These are phyloP conservation scores for Ophioninae sp. DNA, from an alignment of 2,888 invertebrate genomes.

Conservation along the genomic window DNA sequence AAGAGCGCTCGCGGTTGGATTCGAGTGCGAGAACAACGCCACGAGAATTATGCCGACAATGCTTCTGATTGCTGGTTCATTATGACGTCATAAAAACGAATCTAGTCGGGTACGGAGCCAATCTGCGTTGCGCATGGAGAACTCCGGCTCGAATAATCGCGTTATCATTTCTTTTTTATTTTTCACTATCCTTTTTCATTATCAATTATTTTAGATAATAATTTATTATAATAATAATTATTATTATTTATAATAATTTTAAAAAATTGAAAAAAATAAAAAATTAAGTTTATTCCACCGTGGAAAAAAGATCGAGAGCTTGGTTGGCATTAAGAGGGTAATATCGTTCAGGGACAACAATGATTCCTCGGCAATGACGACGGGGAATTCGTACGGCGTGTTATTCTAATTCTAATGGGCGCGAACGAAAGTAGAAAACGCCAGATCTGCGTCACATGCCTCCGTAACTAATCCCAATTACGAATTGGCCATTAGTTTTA, in stretches of 20 bases:
- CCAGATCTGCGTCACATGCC: constrained; percentile 59
- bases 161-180: too few species aligned
- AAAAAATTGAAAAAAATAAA: too few species aligned
- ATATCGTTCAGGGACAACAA: constrained; percentile 9
- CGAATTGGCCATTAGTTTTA: constrained; percentile 79
- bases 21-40: constrained; percentile 75
- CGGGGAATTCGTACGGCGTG: constrained; percentile 60
- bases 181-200: too few species aligned
- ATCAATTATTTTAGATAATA: too few species aligned
- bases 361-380: too few species aligned
- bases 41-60: constrained; percentile 80
- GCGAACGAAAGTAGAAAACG: constrained; percentile 50
- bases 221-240: too few species aligned
- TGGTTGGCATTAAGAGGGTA: constrained; percentile 22
- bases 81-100: constrained; percentile 80
- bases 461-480: constrained; percentile 78
- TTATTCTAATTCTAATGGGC: constrained; percentile 74
- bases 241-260: too few species aligned
- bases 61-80: constrained; percentile 80
- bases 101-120: constrained; percentile 76
- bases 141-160: too few species aligned
- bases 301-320: constrained; percentile 20
- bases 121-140: constrained; percentile 7
- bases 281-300: too few species aligned
- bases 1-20: constrained; percentile 43